Evolutionary conservation across 1,140 invertebrate species (phyloP).

Genomic region (Coboldia fuscipes): DNA sequence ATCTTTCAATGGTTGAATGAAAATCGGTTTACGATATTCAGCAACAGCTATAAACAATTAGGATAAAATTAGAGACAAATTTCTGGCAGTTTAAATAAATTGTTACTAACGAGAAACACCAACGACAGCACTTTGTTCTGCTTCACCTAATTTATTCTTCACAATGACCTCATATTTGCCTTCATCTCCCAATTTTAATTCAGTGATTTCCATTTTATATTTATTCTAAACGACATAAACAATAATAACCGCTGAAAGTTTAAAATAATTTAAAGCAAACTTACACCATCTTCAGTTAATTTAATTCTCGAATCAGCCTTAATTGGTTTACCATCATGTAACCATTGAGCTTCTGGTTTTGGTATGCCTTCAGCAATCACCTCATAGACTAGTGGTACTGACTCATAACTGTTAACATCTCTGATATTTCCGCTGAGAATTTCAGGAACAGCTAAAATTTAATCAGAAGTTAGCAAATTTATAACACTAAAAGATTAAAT

Average conservation of each 20-base stretch:
- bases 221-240: constrained; percentile 23
- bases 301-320: constrained; percentile 34
- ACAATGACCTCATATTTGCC: constrained; percentile 57
- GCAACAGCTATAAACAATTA: constrained; percentile 30
- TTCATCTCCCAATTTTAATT: constrained; percentile 43
- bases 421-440: constrained; percentile 47
- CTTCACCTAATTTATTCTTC: constrained; percentile 53
- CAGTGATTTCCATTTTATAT: constrained; percentile 45
- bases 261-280: constrained; percentile 4
- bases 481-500: background rate
- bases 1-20: constrained; percentile 39
- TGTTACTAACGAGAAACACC: constrained; percentile 41
- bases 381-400: constrained; percentile 45
- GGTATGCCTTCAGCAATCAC: constrained; percentile 49
- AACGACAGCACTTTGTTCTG: constrained; percentile 40
- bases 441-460: constrained; percentile 43
- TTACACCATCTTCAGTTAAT: constrained; percentile 36
- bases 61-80: constrained; percentile 4
- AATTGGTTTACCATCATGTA: constrained; percentile 42
- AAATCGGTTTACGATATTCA: constrained; percentile 53
- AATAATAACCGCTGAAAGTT: background rate
- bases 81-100: background rate
- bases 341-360: constrained; percentile 56
- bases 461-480: background rate
- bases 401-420: constrained; percentile 52